Conservation (phyloP, 2,797 vertebrate species). For the Syngnathus rostellatus region DNA sequence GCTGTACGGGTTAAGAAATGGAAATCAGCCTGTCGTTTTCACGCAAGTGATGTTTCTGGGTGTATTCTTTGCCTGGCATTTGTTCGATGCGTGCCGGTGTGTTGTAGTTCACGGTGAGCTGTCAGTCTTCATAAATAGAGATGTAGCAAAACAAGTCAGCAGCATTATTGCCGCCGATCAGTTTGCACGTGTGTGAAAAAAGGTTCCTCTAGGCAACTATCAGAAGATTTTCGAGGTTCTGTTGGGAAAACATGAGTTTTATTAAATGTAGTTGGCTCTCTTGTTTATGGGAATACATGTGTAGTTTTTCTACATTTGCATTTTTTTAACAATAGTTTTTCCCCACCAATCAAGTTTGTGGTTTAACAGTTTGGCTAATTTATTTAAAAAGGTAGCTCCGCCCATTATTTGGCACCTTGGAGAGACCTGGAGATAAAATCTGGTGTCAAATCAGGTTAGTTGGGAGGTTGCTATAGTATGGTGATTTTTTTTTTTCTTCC, state of each 20-base stretch:
- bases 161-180: constrained; percentile 44
- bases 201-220: not conserved
- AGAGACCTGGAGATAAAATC: not conserved
- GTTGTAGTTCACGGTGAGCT: constrained; percentile 27
- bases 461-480: not conserved
- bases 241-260: not conserved
- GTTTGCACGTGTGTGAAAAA: constrained; percentile 27
- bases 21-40: not conserved
- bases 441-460: not conserved
- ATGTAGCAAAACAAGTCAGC: constrained; percentile 35
- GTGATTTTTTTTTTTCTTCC: not conserved
- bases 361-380: too few relatives aligned
- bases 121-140: constrained; percentile 53
- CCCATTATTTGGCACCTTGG: too few relatives aligned
- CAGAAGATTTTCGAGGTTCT: not conserved
- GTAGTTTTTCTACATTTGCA: too few relatives aligned
- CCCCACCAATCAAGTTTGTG: too few relatives aligned
- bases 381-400: too few relatives aligned
- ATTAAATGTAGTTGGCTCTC: not conserved
- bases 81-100: constrained; percentile 7
- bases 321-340: too few relatives aligned
- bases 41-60: not conserved
- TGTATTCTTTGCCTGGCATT: not conserved
- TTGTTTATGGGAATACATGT: not conserved
- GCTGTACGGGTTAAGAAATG: not conserved